Evolutionary conservation across 1,140 invertebrate genomes (phyloP).

Genomic region (Cecropterus lyciades): DNA sequence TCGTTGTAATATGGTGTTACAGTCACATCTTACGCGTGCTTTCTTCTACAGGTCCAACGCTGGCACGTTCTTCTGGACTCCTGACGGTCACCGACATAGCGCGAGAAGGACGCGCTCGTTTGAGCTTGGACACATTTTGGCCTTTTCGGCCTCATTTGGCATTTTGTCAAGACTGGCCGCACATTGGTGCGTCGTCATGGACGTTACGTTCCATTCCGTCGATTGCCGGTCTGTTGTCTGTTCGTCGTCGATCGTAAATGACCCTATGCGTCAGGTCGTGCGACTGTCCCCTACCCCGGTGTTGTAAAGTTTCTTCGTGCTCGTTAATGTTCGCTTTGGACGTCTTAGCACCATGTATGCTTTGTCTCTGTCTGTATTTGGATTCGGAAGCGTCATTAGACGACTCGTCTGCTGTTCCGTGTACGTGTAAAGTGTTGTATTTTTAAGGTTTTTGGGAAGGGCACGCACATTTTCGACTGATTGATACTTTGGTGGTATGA

Average conservation of each 20-base stretch:
- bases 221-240: neutral
- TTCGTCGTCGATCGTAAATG: conserved; percentile 2
- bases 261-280: conserved; percentile 22
- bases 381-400: conserved; percentile 15
- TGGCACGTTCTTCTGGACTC: conserved; percentile 83
- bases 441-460: conserved; percentile 30
- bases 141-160: conserved; percentile 4
- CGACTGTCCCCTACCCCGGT: neutral
- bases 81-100: conserved; percentile 73
- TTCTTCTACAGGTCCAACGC: conserved; percentile 65
- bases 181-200: neutral
- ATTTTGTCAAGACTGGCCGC: conserved; percentile 6
- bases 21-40: no score
- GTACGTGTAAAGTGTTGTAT: conserved; percentile 39
- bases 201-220: neutral
- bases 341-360: conserved; percentile 16
- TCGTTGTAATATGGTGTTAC: no score
- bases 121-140: conserved; percentile 43
- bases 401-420: conserved; percentile 23
- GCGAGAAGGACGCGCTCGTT: conserved; percentile 46
- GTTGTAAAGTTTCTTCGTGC: conserved; percentile 38
- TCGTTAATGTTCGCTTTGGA: conserved; percentile 34
- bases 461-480: conserved; percentile 55
- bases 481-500: conserved; percentile 43
- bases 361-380: conserved; percentile 24